A percentile compares a stretch with the other conserved stretches of the same genome.
phyloP scores from a whole-genome alignment of 2,797 vertebrate species.

The Chiloscyllium punctatum region DNA sequence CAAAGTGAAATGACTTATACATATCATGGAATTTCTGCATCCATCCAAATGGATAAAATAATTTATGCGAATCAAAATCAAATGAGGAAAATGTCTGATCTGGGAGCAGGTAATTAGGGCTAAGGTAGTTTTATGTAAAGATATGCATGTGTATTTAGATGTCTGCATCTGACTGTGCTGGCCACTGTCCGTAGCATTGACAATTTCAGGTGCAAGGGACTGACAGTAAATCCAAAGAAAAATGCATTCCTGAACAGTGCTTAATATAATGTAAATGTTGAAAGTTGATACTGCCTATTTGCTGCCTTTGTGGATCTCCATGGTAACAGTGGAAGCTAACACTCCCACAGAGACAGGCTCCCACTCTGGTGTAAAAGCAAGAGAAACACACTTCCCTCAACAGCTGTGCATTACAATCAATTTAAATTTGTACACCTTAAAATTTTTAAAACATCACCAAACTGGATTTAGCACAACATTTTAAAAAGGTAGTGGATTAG shows the following conservation, averaged over 20 bases:
- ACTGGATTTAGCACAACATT: neutral
- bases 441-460: neutral
- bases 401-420: neutral
- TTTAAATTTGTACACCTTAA: neutral
- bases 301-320: neutral
- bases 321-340: slow-evolving; percentile 21
- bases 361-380: neutral
- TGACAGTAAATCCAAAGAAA: neutral
- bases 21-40: neutral
- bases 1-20: neutral
- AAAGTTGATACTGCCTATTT: neutral
- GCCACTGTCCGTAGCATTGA: neutral
- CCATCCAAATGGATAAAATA: neutral
- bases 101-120: neutral
- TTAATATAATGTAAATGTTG: neutral
- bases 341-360: neutral
- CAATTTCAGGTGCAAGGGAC: neutral
- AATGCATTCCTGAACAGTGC: neutral
- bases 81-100: neutral
- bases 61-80: neutral
- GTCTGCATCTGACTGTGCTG: neutral
- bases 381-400: neutral
- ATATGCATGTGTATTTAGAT: neutral
- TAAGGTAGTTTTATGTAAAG: neutral
- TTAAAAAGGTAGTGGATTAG: neutral